A percentile compares a stretch with the other conserved stretches of the same genome.
Conservation (phyloP, 1,140 invertebrate genomes). For the Sarcophaga bullata region DNA sequence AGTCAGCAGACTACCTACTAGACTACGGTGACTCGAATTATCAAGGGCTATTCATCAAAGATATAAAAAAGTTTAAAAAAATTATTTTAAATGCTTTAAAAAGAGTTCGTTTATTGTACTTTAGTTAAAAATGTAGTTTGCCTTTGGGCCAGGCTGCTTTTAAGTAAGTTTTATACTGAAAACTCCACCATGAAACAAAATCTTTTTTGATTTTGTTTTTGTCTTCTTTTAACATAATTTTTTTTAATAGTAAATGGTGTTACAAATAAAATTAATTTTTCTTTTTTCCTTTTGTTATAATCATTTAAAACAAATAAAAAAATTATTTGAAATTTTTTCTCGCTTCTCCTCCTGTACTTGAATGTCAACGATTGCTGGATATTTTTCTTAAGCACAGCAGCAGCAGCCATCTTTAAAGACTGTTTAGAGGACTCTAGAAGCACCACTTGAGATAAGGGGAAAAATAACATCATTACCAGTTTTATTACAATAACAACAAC, state of each 20-base stretch:
- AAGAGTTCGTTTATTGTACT: no score
- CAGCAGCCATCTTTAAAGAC: constrained; percentile 17
- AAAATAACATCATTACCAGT: constrained; percentile 36
- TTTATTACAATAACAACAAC: neutral
- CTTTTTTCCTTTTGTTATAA: neutral
- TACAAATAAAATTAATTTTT: constrained; percentile 26
- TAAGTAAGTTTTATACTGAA: no score
- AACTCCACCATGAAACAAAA: no score
- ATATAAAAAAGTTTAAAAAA: no score
- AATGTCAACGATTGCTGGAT: neutral
- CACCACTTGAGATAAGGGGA: constrained; percentile 8
- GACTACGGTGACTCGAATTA: no score
- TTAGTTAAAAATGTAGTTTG: no score
- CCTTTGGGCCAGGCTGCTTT: no score
- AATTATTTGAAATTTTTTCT: neutral
- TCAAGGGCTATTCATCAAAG: no score
- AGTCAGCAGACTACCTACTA: no score
- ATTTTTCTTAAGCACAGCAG: neutral
- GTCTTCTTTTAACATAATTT: neutral
- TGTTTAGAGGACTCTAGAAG: constrained; percentile 13
- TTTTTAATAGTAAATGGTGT: neutral
- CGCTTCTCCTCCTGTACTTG: neutral
- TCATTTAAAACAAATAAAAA: constrained; percentile 25
- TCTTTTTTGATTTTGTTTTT: no score
- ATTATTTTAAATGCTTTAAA: no score